Evolutionary conservation across 2,888 invertebrate genomes (phyloP).

Genomic region (Dioctria linearis): DNA sequence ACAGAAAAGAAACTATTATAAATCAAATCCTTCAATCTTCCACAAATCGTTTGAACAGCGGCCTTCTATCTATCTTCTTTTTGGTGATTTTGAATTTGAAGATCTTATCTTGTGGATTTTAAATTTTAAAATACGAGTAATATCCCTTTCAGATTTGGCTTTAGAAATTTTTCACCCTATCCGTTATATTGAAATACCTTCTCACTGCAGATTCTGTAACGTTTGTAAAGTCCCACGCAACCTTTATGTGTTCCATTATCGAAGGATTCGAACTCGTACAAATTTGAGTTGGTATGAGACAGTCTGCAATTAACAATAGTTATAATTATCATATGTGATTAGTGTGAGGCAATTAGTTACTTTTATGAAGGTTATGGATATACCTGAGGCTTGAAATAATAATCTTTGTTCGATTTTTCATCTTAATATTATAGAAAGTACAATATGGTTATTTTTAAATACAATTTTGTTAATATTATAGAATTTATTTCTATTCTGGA

Average conservation of each 20-base stretch:
- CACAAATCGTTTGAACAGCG: background rate
- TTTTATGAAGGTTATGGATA: no score
- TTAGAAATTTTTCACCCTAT: slow-evolving; percentile 25
- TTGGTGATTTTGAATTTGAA: background rate
- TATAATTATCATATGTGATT: no score
- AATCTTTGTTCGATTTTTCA: no score
- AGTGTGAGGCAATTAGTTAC: no score
- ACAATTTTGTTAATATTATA: no score
- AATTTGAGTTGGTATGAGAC: background rate
- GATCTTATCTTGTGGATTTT: no score
- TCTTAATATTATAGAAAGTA: no score
- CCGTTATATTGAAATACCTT: slow-evolving; percentile 73
- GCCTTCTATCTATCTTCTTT: background rate
- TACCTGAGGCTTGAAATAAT: no score
- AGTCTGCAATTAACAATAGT: no score
- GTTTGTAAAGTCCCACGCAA: slow-evolving; percentile 82
- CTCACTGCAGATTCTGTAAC: slow-evolving; percentile 86
- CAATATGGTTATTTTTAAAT: no score
- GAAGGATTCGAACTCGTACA: slow-evolving; percentile 55
- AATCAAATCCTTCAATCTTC: background rate
- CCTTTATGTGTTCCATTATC: slow-evolving; percentile 65
- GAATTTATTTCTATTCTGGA: no score
- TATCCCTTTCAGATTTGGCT: background rate
- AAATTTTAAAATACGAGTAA: background rate
- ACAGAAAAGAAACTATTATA: no score